Conservation (phyloP, 2,888 invertebrate genomes). For the Pandemis corylana region DNA sequence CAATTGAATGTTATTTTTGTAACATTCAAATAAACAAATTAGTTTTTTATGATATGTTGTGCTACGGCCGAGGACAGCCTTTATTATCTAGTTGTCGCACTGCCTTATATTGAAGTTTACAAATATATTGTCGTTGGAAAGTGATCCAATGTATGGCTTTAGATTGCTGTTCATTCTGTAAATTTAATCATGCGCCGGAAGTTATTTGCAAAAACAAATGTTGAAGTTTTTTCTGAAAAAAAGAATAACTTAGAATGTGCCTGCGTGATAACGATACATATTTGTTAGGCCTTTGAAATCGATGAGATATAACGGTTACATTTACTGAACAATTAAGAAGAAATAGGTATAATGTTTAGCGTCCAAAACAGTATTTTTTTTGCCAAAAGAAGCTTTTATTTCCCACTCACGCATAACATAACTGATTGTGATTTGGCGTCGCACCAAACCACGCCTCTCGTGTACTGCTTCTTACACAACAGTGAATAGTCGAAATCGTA, state of each 20-base stretch:
- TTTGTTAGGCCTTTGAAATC: too few species aligned
- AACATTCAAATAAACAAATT: slow-evolving; percentile 25
- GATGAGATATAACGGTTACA: too few species aligned
- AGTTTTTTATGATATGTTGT: slow-evolving; percentile 17
- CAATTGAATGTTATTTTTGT: slow-evolving; percentile 40
- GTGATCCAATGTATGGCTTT: too few species aligned
- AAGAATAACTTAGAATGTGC: too few species aligned
- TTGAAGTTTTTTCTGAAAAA: too few species aligned
- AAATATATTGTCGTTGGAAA: too few species aligned
- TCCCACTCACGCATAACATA: slow-evolving; percentile 16
- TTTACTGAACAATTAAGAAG: not conserved
- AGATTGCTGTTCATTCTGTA: too few species aligned
- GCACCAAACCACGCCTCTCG: slow-evolving; percentile 14
- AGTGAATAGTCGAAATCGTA: slow-evolving; percentile 34
- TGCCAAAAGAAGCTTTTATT: slow-evolving; percentile 19
- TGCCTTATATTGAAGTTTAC: not conserved
- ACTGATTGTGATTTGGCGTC: slow-evolving; percentile 16
- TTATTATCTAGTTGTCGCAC: not conserved
- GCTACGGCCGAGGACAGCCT: slow-evolving; percentile 10
- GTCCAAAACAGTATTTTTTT: slow-evolving; percentile 12
- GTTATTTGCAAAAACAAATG: too few species aligned
- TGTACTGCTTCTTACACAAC: not conserved
- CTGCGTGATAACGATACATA: too few species aligned
- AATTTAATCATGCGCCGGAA: too few species aligned
- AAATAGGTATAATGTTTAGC: not conserved